Percentiles rank a stretch among this genome's conserved stretches.
phyloP scores from a whole-genome alignment of 2,888 invertebrate genomes.

The Panzeria rudis region DNA sequence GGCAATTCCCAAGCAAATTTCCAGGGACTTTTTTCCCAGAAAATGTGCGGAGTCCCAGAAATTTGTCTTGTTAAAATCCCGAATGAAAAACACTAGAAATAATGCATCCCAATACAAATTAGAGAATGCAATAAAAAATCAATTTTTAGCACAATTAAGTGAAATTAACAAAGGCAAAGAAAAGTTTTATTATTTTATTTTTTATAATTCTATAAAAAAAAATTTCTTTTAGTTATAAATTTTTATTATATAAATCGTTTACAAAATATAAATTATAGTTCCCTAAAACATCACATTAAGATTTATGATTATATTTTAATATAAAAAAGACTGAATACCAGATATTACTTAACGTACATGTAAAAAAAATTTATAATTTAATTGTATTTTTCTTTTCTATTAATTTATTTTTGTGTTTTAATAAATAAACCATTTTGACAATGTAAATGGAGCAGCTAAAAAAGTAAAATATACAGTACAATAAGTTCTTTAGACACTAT shows the following conservation, averaged over 20 bases:
- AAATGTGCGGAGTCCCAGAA: too few species aligned
- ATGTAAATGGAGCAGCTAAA: constrained; percentile 15
- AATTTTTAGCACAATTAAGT: too few species aligned
- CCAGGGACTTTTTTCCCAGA: too few species aligned
- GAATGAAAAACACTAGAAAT: too few species aligned
- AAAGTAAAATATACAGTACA: background rate
- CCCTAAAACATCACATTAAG: constrained; percentile 64
- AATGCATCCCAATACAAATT: too few species aligned
- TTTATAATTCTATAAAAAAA: constrained; percentile 7
- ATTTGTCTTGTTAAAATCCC: too few species aligned
- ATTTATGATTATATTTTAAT: constrained; percentile 31
- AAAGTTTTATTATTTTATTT: constrained; percentile 14
- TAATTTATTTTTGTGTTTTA: constrained; percentile 6
- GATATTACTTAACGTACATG: constrained; percentile 28
- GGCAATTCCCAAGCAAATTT: too few species aligned
- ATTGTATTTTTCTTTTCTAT: constrained; percentile 16
- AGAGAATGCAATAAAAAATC: too few species aligned
- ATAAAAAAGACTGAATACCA: constrained; percentile 54
- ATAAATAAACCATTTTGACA: constrained; percentile 30
- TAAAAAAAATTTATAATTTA: constrained; percentile 31
- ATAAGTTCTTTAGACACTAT: background rate
- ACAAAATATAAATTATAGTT: constrained; percentile 56
- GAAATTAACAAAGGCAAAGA: background rate
- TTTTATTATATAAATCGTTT: constrained; percentile 46
- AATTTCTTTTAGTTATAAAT: background rate